phyloP scores from a whole-genome alignment of 1,140 invertebrate genomes.

The Brachionus paranguensis region DNA sequence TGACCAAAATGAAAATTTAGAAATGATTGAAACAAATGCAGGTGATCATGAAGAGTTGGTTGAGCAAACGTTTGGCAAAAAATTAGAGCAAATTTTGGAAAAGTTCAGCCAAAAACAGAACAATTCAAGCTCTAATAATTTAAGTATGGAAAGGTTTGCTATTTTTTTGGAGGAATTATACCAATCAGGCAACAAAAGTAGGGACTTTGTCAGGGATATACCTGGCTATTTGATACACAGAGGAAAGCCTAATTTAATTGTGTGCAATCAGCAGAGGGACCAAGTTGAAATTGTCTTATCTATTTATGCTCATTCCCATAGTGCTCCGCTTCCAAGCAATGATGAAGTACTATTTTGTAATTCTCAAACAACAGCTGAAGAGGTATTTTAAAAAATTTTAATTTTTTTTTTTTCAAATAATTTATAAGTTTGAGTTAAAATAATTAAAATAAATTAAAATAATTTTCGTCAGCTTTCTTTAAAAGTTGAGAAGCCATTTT shows the following conservation, averaged over 20 bases:
- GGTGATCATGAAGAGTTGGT: background rate
- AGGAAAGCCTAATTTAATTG: constrained; percentile 47
- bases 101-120: background rate
- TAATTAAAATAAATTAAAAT: too few relatives aligned
- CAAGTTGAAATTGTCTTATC: constrained; percentile 5
- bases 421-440: too few relatives aligned
- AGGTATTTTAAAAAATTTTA: background rate
- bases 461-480: too few relatives aligned
- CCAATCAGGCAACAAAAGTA: background rate
- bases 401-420: too few relatives aligned
- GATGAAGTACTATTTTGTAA: constrained; percentile 52
- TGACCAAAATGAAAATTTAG: background rate
- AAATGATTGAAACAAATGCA: background rate
- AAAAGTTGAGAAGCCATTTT: too few relatives aligned
- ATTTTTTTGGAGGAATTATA: background rate
- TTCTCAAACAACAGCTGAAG: background rate
- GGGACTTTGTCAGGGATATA: background rate
- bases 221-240: constrained; percentile 39
- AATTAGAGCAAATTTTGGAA: background rate
- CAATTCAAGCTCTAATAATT: background rate
- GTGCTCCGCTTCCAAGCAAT: constrained; percentile 43
- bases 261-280: constrained; percentile 46
- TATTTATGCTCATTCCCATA: background rate
- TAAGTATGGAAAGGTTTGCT: constrained; percentile 4
- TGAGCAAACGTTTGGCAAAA: background rate